Evolutionary conservation across 2,888 invertebrate genomes (phyloP).

Genomic region (Watsonalla binaria): DNA sequence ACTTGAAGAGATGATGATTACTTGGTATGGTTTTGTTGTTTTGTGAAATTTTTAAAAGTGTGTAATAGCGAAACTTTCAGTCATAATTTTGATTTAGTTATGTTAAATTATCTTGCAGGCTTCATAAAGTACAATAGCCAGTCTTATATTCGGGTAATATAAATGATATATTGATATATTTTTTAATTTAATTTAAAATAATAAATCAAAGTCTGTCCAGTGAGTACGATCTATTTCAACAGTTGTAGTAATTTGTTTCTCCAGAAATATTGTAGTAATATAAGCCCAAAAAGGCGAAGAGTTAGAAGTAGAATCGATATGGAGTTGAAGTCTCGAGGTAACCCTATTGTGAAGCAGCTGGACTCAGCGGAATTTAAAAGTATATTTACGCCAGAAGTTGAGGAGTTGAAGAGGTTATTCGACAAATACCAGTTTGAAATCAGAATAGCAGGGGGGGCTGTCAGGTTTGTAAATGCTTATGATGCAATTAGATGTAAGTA

Average conservation of each 20-base stretch:
- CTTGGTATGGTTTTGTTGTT: too few relatives aligned
- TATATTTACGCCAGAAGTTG: conserved; percentile 90
- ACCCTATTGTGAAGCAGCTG: conserved; percentile 85
- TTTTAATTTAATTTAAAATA: background rate
- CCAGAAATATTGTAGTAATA: conserved; percentile 25
- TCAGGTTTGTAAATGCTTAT: conserved; percentile 75
- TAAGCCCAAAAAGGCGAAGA: conserved; percentile 25
- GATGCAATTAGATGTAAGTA: background rate
- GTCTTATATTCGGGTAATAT: background rate
- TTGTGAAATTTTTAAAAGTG: too few relatives aligned
- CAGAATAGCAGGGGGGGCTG: conserved; percentile 97
- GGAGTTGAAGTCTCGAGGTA: conserved; percentile 60
- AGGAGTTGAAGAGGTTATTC: conserved; percentile 85
- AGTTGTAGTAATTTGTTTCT: conserved; percentile 6
- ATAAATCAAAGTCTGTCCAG: background rate
- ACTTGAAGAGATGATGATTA: too few relatives aligned
- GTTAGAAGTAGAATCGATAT: conserved; percentile 48
- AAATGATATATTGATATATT: background rate
- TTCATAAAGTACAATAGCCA: background rate
- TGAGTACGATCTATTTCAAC: background rate
- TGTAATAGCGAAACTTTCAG: too few relatives aligned
- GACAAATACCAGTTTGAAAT: conserved; percentile 90
- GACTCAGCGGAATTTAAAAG: conserved; percentile 86
- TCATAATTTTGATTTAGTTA: background rate
- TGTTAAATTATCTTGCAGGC: background rate